These are phyloP conservation scores for Origma solitaria DNA, from an alignment of 2,113 vertebrate species.

Conservation along the genomic window DNA sequence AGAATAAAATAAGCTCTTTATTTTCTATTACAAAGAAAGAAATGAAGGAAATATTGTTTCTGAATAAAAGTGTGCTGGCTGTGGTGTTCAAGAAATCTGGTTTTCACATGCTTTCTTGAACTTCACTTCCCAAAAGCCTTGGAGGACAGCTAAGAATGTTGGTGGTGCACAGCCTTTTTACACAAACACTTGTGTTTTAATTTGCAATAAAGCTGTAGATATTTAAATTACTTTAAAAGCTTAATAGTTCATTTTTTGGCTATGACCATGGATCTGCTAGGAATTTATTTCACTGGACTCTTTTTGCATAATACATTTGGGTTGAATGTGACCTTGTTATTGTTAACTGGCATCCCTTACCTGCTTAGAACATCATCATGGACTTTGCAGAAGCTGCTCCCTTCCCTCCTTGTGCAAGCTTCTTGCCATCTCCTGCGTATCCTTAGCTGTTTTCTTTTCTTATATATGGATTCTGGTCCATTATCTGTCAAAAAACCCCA, in stretches of 20 bases:
- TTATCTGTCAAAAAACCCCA: neutral
- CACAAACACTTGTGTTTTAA: neutral
- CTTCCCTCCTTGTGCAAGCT: neutral
- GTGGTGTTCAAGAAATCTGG: neutral
- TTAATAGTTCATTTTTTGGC: neutral
- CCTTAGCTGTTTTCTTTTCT: neutral
- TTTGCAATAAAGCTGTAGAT: neutral
- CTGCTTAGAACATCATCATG: neutral
- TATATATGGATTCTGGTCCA: neutral
- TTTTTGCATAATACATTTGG: neutral
- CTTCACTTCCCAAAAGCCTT: neutral
- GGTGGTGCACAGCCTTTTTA: neutral
- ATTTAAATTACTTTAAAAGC: neutral
- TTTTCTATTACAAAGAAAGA: neutral
- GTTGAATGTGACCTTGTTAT: neutral
- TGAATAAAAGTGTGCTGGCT: neutral
- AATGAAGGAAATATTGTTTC: neutral
- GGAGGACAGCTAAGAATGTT: neutral
- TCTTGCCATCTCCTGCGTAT: neutral
- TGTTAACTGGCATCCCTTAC: neutral
- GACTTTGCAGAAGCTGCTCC: neutral
- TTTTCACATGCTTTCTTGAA: neutral
- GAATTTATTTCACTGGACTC: neutral
- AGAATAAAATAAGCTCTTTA: neutral
- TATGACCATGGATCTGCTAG: neutral